Evolutionary conservation across 2,113 vertebrate species (phyloP), one percentile per base, ranked within the genome.

Genomic region (Parotia lawesii): DNA sequence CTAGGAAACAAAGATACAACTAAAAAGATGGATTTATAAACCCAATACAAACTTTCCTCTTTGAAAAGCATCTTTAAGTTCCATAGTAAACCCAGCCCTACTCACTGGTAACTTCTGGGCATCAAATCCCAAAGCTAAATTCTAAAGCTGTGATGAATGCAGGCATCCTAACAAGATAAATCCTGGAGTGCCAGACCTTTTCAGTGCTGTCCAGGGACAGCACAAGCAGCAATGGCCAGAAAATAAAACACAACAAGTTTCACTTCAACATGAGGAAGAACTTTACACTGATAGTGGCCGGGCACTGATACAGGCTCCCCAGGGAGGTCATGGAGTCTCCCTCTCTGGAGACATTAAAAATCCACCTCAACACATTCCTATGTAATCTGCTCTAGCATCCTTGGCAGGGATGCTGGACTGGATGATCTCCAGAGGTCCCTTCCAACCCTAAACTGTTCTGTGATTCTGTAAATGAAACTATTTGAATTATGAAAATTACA

Each of bases 271-370:
- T 3, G 20, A 81, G 20, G 14, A 37, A 37, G 35, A n/a, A n/a
- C 31, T n/a, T n/a, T 7, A 47, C 1, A 1, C 0, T 18, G 28
- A 81, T 14, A 11, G 24, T 53, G 77, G 29, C 8, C 61, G 21
- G 15, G 29, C 47, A 40, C n/a, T 54, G 27, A 37, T 35, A n/a
- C 13, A 53, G 66, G 53, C 45, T 74, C 47, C 29, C 45, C 53
- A 31, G 14, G 14, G 18, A 53, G 29, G 14, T 22, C 0, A 0
- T 27, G n/a, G 16, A 69, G 5, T 35, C 2, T 35, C 40, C 11
- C 4, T 19, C 4, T 35, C 29, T 4, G 11, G 10, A 61, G 21
- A 61, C 11, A 69, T 11, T 2, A 53, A n/a, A 82, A 75, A 82
- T 22, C 40, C 77, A 67, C 24, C 25, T 27, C 58, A 40, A 72